A percentile compares a stretch with the other conserved stretches of the same genome.
phyloP scores from a whole-genome alignment of 2,113 vertebrate species.

The Oreotrochilus melanogaster region DNA sequence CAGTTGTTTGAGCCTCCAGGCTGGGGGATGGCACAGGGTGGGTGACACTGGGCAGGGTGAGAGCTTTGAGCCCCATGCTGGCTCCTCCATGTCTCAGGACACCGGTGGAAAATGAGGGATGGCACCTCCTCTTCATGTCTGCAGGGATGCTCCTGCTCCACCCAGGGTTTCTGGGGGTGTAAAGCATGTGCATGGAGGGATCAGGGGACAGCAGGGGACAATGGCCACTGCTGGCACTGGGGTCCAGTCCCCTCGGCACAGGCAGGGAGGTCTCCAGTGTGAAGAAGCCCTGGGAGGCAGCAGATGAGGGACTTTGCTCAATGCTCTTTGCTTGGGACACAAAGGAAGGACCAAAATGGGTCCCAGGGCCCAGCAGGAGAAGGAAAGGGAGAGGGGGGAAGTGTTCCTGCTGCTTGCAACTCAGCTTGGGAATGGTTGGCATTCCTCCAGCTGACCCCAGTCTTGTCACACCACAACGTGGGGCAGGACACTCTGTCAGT shows the following conservation, averaged over 20 bases:
- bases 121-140: accelerated
- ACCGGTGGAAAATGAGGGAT: not conserved
- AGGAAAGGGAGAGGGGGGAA: too few relatives aligned
- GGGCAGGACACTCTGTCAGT: accelerated
- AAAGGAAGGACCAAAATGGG: not conserved
- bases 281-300: not conserved
- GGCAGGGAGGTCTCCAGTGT: not conserved
- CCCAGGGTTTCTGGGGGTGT: not conserved
- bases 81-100: not conserved
- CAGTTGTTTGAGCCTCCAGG: not conserved
- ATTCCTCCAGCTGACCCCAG: accelerated
- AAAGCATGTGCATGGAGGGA: accelerated
- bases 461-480: not conserved
- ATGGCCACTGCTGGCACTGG: not conserved
- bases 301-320: not conserved
- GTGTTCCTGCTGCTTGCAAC: not conserved
- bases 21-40: accelerated
- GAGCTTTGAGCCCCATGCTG: not conserved
- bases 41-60: not conserved
- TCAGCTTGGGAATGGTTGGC: accelerated
- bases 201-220: not conserved
- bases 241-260: not conserved
- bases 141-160: not conserved
- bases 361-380: accelerated
- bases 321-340: not conserved